Conservation (phyloP, 1,140 invertebrate genomes). For the Aphaenogaster rudis region DNA sequence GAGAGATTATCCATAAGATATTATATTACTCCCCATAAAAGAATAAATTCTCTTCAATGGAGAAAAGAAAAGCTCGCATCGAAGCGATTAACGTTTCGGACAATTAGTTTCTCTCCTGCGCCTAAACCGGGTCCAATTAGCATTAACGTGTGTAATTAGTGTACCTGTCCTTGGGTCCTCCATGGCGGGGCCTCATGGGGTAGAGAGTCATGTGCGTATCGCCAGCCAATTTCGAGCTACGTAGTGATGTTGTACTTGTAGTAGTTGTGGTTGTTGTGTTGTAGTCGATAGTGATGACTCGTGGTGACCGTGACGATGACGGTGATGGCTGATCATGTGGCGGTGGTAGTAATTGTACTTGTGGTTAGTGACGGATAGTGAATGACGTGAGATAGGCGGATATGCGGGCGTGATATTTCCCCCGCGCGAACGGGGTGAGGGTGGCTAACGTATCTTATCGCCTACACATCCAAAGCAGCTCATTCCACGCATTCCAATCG, state of each 20-base stretch:
- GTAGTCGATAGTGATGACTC: slow-evolving; percentile 57
- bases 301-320: slow-evolving; percentile 74
- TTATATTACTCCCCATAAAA: slow-evolving; percentile 9
- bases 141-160: slow-evolving; percentile 73
- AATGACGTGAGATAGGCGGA: slow-evolving; percentile 73
- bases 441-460: slow-evolving; percentile 81
- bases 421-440: slow-evolving; percentile 64
- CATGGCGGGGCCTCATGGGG: slow-evolving; percentile 72
- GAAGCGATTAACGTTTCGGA: background rate
- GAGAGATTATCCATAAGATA: slow-evolving; percentile 1
- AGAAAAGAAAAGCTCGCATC: background rate
- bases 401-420: slow-evolving; percentile 73
- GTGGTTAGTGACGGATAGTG: slow-evolving; percentile 66
- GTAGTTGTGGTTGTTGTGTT: slow-evolving; percentile 75
- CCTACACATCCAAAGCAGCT: slow-evolving; percentile 87
- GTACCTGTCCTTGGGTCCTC: slow-evolving; percentile 82
- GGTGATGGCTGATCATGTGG: slow-evolving; percentile 65
- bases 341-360: slow-evolving; percentile 62
- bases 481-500: slow-evolving; percentile 84
- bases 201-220: slow-evolving; percentile 66
- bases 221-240: slow-evolving; percentile 59
- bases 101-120: slow-evolving; percentile 5
- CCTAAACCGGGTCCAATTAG: slow-evolving; percentile 25
- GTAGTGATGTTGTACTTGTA: slow-evolving; percentile 65
- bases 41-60: background rate